These are phyloP conservation scores for Smutsia gigantea DNA, from an alignment of 2,797 vertebrate species.

Conservation along the genomic window DNA sequence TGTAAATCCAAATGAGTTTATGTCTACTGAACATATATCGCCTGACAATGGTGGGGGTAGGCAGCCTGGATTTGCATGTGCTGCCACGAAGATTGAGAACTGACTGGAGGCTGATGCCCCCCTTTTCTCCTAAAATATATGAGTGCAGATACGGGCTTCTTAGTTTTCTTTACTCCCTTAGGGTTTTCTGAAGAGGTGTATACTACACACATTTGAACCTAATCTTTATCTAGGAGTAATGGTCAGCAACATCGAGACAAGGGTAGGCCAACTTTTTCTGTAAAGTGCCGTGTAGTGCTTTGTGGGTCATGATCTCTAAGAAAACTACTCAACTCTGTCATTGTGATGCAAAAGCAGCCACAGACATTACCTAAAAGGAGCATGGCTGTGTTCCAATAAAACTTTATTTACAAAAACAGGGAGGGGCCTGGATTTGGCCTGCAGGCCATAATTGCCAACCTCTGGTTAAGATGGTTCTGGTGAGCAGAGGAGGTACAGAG, in stretches of 20 bases:
- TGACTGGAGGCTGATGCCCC: constrained; percentile 40
- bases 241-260: not conserved
- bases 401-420: constrained; percentile 61
- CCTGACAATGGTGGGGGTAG: not conserved
- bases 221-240: not conserved
- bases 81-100: constrained; percentile 43
- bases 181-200: not conserved
- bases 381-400: constrained; percentile 49
- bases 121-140: constrained; percentile 31
- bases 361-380: not conserved
- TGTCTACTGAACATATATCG: constrained; percentile 37
- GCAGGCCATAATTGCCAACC: not conserved
- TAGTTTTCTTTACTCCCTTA: not conserved
- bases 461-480: constrained; percentile 41
- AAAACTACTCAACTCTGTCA: not conserved
- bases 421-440: not conserved
- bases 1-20: constrained; percentile 70
- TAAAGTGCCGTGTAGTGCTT: not conserved
- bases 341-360: constrained; percentile 22
- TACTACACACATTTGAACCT: not conserved
- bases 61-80: not conserved
- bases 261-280: not conserved
- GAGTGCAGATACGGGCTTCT: not conserved
- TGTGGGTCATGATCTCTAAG: not conserved
- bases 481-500: not conserved